Conservation (phyloP, 92 coral and sea anemone species). For the Epizoanthus rinbou region DNA sequence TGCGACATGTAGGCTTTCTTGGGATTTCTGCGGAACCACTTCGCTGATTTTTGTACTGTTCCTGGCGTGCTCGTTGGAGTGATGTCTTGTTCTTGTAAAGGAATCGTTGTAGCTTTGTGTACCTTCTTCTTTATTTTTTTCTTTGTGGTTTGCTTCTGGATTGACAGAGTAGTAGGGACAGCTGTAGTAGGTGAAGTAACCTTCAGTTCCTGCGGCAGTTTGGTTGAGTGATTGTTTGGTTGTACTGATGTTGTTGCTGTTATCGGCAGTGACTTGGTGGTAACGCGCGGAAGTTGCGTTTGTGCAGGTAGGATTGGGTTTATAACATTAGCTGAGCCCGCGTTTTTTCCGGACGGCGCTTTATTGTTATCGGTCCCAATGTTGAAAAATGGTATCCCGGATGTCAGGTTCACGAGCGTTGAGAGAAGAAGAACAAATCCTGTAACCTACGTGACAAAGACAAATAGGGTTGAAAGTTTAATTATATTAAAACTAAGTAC, state of each 20-base stretch:
- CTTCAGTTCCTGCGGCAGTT: neutral
- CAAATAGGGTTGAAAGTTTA: too few relatives aligned
- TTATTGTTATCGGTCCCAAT: neutral
- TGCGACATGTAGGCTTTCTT: neutral
- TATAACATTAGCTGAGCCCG: neutral
- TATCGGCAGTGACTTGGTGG: neutral
- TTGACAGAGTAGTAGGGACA: too few relatives aligned
- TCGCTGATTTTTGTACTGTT: neutral
- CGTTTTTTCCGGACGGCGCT: constrained; percentile 1
- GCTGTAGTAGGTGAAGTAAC: neutral
- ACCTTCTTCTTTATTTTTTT: neutral
- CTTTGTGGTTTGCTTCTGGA: too few relatives aligned
- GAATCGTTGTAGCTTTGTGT: too few relatives aligned
- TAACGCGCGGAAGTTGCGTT: neutral
- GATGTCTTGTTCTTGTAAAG: neutral
- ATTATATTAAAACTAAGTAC: too few relatives aligned
- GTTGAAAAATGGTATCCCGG: constrained; percentile 17
- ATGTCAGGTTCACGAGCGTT: neutral
- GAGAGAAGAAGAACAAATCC: neutral
- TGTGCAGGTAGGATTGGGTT: constrained; percentile 25
- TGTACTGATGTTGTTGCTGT: neutral
- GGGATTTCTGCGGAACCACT: constrained; percentile 15
- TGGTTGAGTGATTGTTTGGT: neutral
- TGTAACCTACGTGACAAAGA: neutral
- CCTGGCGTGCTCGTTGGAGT: neutral